Conservation (phyloP, 2,888 invertebrate species). For the Rotaria socialis region DNA sequence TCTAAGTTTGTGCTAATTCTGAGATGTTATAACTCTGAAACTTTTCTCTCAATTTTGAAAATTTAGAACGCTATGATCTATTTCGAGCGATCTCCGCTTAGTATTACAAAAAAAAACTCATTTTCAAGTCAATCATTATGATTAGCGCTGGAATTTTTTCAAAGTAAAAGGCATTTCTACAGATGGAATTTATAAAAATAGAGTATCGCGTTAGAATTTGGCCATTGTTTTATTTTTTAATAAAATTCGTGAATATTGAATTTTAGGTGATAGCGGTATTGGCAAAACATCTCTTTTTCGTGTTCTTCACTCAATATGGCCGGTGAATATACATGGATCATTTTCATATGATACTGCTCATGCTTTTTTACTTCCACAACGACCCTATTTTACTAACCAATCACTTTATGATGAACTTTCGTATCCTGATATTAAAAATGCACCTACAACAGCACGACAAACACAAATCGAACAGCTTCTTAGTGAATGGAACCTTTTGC, state of each 20-base stretch:
- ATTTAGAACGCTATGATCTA: too few species aligned
- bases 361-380: conserved; percentile 62
- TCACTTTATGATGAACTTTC: conserved; percentile 46
- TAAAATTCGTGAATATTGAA: neutral
- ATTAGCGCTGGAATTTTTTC: too few species aligned
- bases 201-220: too few species aligned
- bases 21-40: too few species aligned
- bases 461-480: conserved; percentile 13
- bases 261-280: conserved; percentile 23
- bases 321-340: neutral
- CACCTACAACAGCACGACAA: neutral
- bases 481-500: neutral
- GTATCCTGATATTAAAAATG: neutral
- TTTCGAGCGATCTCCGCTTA: too few species aligned
- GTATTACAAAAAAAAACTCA: too few species aligned
- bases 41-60: too few species aligned
- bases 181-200: too few species aligned
- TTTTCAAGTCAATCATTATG: too few species aligned
- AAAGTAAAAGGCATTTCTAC: too few species aligned
- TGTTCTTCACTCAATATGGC: conserved; percentile 19
- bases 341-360: neutral
- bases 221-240: too few species aligned
- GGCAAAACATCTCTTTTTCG: conserved; percentile 24
- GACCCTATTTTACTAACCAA: conserved; percentile 64
- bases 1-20: too few species aligned